Percentiles rank a stretch among this genome's conserved stretches.
These are phyloP conservation scores for Epinephelus fuscoguttatus DNA, from an alignment of 2,113 vertebrate species.

Conservation along the genomic window DNA sequence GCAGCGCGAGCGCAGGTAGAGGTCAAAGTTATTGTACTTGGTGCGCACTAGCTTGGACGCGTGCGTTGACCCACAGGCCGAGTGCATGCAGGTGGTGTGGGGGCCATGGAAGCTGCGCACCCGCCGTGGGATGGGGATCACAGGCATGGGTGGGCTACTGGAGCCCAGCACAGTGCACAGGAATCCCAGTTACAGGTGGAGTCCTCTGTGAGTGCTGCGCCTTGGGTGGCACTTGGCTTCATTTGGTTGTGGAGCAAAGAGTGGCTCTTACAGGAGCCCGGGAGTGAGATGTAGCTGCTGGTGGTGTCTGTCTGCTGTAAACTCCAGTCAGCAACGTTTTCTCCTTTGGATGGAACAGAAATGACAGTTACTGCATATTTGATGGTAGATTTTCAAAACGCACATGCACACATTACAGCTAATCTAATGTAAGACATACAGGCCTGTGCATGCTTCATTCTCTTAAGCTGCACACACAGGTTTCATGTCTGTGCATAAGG, in stretches of 20 bases:
- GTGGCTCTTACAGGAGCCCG: slow-evolving; percentile 20
- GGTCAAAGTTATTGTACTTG: slow-evolving; percentile 98
- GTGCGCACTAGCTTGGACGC: slow-evolving; percentile 91
- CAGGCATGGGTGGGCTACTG: slow-evolving; percentile 91
- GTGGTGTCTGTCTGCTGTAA: not conserved
- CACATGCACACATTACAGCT: slow-evolving; percentile 17
- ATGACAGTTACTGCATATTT: not conserved
- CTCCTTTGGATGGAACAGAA: slow-evolving; percentile 22
- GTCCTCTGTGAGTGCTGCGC: slow-evolving; percentile 49
- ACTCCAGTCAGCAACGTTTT: not conserved
- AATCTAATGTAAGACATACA: not conserved
- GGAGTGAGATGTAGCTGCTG: not conserved
- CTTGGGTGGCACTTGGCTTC: slow-evolving; percentile 44
- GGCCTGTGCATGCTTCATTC: not conserved
- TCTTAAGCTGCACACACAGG: not conserved
- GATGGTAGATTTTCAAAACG: not conserved
- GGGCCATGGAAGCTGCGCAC: slow-evolving; percentile 98
- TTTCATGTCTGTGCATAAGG: no score
- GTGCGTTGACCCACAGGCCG: slow-evolving; percentile 92
- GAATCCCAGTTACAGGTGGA: slow-evolving; percentile 65
- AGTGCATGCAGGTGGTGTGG: slow-evolving; percentile 97
- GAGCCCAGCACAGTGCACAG: slow-evolving; percentile 72
- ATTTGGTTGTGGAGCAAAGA: slow-evolving; percentile 47
- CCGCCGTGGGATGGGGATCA: slow-evolving; percentile 97
- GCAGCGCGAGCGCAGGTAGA: slow-evolving; percentile 95